Percentiles rank a stretch among this genome's conserved stretches.
Conservation (phyloP, 2,113 vertebrate genomes). For the Lasiurus cinereus region DNA sequence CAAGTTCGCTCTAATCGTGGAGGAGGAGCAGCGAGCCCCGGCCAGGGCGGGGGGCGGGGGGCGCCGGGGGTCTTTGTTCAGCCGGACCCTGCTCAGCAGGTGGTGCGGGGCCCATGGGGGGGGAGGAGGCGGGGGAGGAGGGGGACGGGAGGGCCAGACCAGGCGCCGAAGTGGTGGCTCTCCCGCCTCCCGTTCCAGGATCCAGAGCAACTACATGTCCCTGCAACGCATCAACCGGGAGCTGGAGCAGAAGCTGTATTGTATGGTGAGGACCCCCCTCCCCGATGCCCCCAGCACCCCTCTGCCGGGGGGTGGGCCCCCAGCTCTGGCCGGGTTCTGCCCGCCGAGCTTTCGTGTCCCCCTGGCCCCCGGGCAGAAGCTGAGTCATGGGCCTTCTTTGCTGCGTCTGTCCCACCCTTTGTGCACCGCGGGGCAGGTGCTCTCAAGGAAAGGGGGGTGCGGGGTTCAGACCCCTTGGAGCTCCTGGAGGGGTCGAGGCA, state of each 20-base stretch:
- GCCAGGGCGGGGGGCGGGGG: not conserved
- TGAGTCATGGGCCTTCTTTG: not conserved
- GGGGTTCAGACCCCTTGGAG: not conserved
- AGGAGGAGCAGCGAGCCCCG: no score
- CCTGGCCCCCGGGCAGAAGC: fast-evolving
- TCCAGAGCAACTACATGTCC: constrained; percentile 96
- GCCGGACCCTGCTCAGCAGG: not conserved
- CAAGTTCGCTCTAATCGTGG: no score
- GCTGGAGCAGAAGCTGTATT: constrained; percentile 96
- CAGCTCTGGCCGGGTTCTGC: not conserved
- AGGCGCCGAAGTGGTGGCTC: constrained; percentile 35
- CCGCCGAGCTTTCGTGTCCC: not conserved
- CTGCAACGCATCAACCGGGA: constrained; percentile 98
- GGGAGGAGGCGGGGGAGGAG: no score
- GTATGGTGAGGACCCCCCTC: constrained; percentile 90
- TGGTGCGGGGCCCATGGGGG: fast-evolving
- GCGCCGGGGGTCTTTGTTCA: not conserved
- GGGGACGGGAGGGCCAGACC: not conserved
- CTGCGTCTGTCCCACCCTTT: no score
- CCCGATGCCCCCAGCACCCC: fast-evolving
- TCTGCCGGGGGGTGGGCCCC: fast-evolving
- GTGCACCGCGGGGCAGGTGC: fast-evolving
- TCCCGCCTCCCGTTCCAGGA: constrained; percentile 88
- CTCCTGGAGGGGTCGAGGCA: fast-evolving
- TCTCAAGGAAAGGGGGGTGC: no score